Percentiles rank a stretch among this genome's conserved stretches.
These are phyloP conservation scores for Hephaestus fuliginosus DNA, from an alignment of 2,797 vertebrate species.

Conservation along the genomic window DNA sequence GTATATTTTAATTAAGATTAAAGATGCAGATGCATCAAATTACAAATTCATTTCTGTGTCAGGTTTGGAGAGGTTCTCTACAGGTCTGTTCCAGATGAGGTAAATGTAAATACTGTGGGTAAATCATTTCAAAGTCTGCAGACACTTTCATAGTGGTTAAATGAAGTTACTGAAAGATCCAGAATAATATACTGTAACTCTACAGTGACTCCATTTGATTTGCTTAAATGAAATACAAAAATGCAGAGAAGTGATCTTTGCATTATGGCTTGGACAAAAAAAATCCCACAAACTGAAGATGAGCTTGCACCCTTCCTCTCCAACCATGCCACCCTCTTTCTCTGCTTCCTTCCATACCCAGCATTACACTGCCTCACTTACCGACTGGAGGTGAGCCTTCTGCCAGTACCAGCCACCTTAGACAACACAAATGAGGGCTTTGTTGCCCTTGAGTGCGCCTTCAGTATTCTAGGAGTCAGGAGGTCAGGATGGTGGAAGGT, in stretches of 20 bases:
- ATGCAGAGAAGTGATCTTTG: neutral
- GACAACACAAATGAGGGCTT: slow-evolving; percentile 82
- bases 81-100: too few relatives aligned
- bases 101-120: neutral
- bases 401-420: slow-evolving; percentile 35
- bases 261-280: neutral
- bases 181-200: neutral
- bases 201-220: neutral
- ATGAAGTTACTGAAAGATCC: neutral
- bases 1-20: neutral
- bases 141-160: neutral
- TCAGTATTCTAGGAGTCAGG: slow-evolving; percentile 77
- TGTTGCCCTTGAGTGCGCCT: slow-evolving; percentile 79
- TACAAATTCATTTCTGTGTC: neutral
- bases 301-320: neutral
- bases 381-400: slow-evolving; percentile 43
- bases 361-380: neutral
- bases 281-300: neutral
- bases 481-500: slow-evolving; percentile 81
- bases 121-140: neutral
- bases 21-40: neutral
- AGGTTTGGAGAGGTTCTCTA: neutral
- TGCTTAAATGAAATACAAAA: neutral
- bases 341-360: slow-evolving; percentile 1
- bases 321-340: neutral